Percentiles rank a stretch among this genome's conserved stretches.
These are phyloP conservation scores for Arremon brunneinucha DNA, from an alignment of 2,797 vertebrate species.

Conservation along the genomic window DNA sequence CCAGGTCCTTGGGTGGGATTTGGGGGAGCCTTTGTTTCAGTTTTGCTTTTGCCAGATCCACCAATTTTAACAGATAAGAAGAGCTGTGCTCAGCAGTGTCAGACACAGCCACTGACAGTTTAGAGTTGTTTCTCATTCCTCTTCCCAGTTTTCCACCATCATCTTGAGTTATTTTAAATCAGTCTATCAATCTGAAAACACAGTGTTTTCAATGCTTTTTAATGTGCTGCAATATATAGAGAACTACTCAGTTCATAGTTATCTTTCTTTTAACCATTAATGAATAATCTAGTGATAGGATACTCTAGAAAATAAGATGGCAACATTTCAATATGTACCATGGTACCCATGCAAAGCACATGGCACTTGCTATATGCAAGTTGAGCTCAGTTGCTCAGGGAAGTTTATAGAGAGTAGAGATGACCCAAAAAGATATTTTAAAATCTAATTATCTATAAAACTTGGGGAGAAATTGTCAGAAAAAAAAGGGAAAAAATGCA, in stretches of 20 bases:
- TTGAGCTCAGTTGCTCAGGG: neutral
- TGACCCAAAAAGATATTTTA: neutral
- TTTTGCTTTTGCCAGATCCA: conserved; percentile 23
- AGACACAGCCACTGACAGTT: neutral
- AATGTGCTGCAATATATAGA: neutral
- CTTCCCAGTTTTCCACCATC: neutral
- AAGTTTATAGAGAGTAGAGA: neutral
- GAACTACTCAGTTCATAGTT: neutral
- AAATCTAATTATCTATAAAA: neutral
- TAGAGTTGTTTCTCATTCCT: neutral
- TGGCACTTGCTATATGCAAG: neutral
- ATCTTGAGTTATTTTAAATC: neutral
- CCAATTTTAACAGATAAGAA: conserved; percentile 34
- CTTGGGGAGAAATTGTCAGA: neutral
- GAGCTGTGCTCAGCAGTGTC: neutral
- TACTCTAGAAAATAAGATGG: neutral
- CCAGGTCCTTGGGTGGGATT: neutral
- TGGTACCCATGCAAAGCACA: neutral
- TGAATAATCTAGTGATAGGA: neutral
- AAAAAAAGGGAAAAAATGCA: neutral
- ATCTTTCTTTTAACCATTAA: neutral
- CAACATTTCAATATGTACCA: neutral
- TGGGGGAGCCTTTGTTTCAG: neutral
- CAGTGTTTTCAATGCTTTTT: neutral
- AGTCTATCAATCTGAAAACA: neutral